These are phyloP conservation scores for Gymnothorax javanicus DNA, from an alignment of 2,797 vertebrate species.

Conservation along the genomic window DNA sequence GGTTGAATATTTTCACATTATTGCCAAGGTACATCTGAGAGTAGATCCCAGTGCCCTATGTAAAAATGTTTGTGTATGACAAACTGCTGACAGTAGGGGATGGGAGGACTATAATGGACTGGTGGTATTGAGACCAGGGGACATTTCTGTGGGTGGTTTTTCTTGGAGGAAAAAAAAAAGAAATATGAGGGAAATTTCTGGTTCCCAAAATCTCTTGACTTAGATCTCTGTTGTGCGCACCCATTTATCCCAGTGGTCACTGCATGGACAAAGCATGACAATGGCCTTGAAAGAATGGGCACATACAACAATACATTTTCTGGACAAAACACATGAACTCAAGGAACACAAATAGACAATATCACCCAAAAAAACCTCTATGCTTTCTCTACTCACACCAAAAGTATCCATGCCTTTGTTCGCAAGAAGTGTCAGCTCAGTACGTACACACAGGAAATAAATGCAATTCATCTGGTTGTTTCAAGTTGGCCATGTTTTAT, in stretches of 20 bases:
- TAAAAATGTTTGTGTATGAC: too few species aligned
- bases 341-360: background rate
- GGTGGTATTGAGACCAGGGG: too few species aligned
- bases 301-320: background rate
- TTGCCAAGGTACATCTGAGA: too few species aligned
- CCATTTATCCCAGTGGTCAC: background rate
- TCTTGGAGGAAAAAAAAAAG: too few species aligned
- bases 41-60: too few species aligned
- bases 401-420: background rate
- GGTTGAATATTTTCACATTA: too few species aligned
- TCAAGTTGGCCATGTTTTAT: conserved; percentile 82
- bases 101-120: too few species aligned
- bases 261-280: background rate
- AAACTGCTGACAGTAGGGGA: too few species aligned
- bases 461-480: conserved; percentile 12
- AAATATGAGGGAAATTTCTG: too few species aligned
- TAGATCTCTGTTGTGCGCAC: too few species aligned
- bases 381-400: background rate
- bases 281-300: background rate
- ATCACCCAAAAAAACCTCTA: background rate
- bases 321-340: background rate
- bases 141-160: too few species aligned
- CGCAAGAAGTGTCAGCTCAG: background rate
- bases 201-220: too few species aligned
- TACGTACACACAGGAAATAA: background rate